Percentiles rank a stretch among this genome's conserved stretches.
These are phyloP conservation scores for Drosophila anomalata DNA, from an alignment of 2,888 invertebrate species.

Conservation along the genomic window DNA sequence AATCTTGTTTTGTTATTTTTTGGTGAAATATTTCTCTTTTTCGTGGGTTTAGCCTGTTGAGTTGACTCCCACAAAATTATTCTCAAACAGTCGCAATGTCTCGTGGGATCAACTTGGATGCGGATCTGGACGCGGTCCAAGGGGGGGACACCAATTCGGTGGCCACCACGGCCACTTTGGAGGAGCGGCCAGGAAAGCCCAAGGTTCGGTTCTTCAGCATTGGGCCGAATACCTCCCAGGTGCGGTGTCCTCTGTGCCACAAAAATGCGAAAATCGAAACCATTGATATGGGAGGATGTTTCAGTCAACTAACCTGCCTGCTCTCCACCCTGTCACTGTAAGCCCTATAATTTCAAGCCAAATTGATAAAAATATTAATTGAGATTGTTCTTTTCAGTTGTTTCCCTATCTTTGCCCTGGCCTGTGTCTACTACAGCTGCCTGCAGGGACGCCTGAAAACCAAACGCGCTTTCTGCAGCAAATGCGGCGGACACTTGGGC, in stretches of 20 bases:
- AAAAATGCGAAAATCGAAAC: constrained; percentile 75
- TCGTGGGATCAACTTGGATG: constrained; percentile 68
- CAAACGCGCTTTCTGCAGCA: constrained; percentile 81
- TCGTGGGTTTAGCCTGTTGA: not conserved
- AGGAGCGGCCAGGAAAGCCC: constrained; percentile 60
- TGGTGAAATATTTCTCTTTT: constrained; percentile 15
- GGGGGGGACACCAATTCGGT: constrained; percentile 50
- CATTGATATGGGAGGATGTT: constrained; percentile 72
- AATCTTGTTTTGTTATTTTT: not conserved
- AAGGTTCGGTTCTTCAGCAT: constrained; percentile 80
- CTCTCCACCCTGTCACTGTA: constrained; percentile 78
- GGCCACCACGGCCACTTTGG: constrained; percentile 51
- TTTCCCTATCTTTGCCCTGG: constrained; percentile 81
- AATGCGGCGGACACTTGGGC: constrained; percentile 82
- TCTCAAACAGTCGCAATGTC: constrained; percentile 63
- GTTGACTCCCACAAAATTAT: constrained; percentile 14
- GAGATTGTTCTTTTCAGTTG: constrained; percentile 63
- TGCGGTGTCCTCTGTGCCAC: constrained; percentile 80
- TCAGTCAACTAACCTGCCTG: constrained; percentile 77
- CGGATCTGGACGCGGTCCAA: constrained; percentile 63
- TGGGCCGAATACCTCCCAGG: constrained; percentile 77
- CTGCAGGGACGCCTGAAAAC: constrained; percentile 79
- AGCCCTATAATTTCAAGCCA: constrained; percentile 8
- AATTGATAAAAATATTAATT: not conserved
- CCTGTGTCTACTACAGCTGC: constrained; percentile 75